Evolutionary conservation across 92 coral and sea anemone species (phyloP).

Genomic region (Porites divaricata): DNA sequence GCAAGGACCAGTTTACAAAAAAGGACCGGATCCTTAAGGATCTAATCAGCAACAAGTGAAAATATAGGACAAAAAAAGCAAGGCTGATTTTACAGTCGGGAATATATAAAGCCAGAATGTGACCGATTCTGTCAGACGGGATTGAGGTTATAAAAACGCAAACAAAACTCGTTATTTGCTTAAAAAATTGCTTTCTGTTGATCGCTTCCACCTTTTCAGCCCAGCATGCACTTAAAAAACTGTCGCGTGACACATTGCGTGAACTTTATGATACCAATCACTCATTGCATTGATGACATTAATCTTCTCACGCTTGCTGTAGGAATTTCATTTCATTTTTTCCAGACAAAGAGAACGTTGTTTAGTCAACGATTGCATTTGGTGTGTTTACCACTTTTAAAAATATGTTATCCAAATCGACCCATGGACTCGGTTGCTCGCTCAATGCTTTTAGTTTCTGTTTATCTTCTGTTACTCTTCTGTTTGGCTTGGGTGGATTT

Average conservation of each 20-base stretch:
- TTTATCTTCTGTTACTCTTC: neutral
- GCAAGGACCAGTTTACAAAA: no score
- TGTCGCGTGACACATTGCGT: conserved; percentile 6
- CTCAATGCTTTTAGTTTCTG: conserved; percentile 1
- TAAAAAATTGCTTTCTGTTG: neutral
- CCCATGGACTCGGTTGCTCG: neutral
- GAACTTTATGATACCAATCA: no score
- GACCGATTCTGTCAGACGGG: no score
- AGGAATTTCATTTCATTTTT: neutral
- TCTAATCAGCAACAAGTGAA: no score
- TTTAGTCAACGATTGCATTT: neutral
- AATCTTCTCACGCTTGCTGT: neutral
- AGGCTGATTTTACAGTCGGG: no score
- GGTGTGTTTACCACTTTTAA: neutral
- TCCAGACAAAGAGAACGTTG: conserved; percentile 3
- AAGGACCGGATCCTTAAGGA: no score
- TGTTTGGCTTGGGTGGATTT: conserved; percentile 29
- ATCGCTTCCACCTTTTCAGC: neutral
- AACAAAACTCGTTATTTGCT: neutral
- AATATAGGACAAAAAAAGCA: no score
- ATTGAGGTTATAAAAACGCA: no score
- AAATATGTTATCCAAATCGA: conserved; percentile 15
- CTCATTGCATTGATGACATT: neutral
- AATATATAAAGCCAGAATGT: no score
- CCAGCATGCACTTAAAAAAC: neutral